A percentile compares a stretch with the other conserved stretches of the same genome.
Conservation (phyloP, 2,113 vertebrate species). For the Pheucticus melanocephalus region DNA sequence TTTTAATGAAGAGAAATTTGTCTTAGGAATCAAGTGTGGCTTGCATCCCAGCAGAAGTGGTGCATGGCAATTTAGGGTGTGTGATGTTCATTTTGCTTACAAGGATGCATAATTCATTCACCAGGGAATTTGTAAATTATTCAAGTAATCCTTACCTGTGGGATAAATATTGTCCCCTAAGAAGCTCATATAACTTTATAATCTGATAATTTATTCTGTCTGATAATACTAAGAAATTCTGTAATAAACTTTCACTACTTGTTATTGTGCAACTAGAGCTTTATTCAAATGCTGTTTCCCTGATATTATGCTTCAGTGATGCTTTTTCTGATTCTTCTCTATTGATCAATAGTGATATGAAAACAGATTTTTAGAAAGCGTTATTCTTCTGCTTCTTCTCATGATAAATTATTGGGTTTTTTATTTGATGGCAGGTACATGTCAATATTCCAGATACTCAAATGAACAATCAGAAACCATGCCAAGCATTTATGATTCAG, state of each 20-base stretch:
- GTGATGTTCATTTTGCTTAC: background rate
- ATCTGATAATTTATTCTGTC: slow-evolving; percentile 15
- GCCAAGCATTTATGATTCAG: background rate
- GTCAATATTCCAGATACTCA: background rate
- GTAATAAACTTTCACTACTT: background rate
- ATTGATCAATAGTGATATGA: background rate
- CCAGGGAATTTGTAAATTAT: background rate
- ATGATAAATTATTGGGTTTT: background rate
- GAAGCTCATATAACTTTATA: background rate
- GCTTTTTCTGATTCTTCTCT: background rate
- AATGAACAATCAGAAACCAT: background rate
- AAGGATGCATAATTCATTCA: background rate
- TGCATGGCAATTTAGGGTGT: background rate
- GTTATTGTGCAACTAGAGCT: background rate
- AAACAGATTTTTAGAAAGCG: background rate
- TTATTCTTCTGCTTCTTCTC: background rate
- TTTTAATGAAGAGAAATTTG: background rate
- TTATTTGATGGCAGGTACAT: background rate
- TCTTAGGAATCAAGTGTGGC: background rate
- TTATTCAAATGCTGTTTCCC: background rate
- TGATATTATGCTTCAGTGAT: background rate
- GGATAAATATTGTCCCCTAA: slow-evolving; percentile 10
- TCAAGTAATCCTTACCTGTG: slow-evolving; percentile 9
- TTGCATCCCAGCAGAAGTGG: background rate
- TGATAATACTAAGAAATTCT: background rate